These are phyloP conservation scores for Pelobates cultripes DNA, from an alignment of 2,797 vertebrate genomes.

Conservation along the genomic window DNA sequence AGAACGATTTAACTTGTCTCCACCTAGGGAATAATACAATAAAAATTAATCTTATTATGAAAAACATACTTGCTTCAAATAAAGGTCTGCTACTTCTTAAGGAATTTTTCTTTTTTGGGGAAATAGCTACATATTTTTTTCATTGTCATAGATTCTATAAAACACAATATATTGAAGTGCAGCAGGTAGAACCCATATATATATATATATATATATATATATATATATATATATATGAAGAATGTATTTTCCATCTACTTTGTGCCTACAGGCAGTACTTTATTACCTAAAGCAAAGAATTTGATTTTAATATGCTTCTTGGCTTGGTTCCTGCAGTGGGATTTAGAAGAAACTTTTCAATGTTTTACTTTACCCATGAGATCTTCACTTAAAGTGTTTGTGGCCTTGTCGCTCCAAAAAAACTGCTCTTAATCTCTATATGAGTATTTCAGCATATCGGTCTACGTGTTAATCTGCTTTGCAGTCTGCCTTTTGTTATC, in stretches of 20 bases:
- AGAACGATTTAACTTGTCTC: slow-evolving; percentile 30
- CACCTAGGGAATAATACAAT: slow-evolving; percentile 36
- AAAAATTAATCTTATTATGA: slow-evolving; percentile 46
- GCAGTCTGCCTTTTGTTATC: slow-evolving; percentile 10
- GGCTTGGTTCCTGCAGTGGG: slow-evolving; percentile 39
- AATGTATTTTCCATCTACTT: slow-evolving; percentile 40
- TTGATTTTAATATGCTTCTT: slow-evolving; percentile 52
- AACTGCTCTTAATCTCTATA: slow-evolving; percentile 28
- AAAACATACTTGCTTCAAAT: slow-evolving; percentile 42
- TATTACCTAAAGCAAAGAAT: slow-evolving; percentile 50
- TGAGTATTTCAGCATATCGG: slow-evolving; percentile 27
- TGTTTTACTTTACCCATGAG: slow-evolving; percentile 46
- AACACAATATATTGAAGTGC: slow-evolving; percentile 33
- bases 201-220: too few relatives aligned
- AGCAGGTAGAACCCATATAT: slow-evolving; percentile 25
- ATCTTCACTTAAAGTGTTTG: slow-evolving; percentile 36
- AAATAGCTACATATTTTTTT: slow-evolving; percentile 26
- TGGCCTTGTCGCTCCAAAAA: slow-evolving; percentile 44
- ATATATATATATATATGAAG: slow-evolving; percentile 25
- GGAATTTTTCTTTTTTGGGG: slow-evolving; percentile 4
- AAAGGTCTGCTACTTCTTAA: slow-evolving; percentile 42
- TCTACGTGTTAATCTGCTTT: slow-evolving; percentile 49
- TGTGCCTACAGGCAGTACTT: slow-evolving; percentile 47
- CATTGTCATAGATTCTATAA: slow-evolving; percentile 43
- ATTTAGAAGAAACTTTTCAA: slow-evolving; percentile 51